Base-by-base conservation (phyloP, 2,797 vertebrate species). In the Argyrosomus regius region DNA sequence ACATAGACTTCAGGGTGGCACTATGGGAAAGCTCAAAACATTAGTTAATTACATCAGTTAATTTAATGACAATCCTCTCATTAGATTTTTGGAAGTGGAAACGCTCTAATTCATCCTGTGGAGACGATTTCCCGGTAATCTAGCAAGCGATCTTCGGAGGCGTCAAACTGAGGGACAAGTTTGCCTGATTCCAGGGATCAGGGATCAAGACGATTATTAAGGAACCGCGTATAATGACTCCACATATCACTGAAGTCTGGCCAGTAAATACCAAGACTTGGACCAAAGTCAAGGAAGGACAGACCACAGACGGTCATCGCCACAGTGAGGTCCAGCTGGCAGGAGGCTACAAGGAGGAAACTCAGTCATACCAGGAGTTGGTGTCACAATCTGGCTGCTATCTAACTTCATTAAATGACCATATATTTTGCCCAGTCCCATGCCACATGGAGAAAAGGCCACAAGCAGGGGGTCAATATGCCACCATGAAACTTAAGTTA, bases 381-480 rank as follows among this genome's bases (percentile, higher is more conserved):
- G 20, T 58, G 22, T 58, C 39, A 14, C 22, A 8, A 4, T 18
- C 46, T 60, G 35, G 74, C 65, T 70, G 22, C 46, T 61, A n/a
- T 83, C 7, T 52, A 66, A 63, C 62, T 31, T 63, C 0, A 53
- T 72, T 28, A 48, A 54, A 10, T 16, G 1, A 56, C 20, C 24
- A 12, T 26, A 18, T 5, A 16, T 18, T 59, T 48, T 17, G 3
- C 16, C 22, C 41, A n/a, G 41, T 62, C 60, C 39, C 14, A 1
- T 43, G 43, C 31, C 20, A 61, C 67, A 49, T 2, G 14, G 35
- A 43, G 3, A 48, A 43, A 6, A 59, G 46, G 60, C 56, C 48
- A 52, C 57, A 72, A 66, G 48, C 43, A 35, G 56, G 63, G 74
- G 52, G 56, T 78, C 75, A 76, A 66, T 63, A 62, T 39, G 28